A percentile compares a stretch with the other conserved stretches of the same genome.
These are phyloP conservation scores for Charadrius vociferus DNA, from an alignment of 2,113 vertebrate species.

Conservation along the genomic window DNA sequence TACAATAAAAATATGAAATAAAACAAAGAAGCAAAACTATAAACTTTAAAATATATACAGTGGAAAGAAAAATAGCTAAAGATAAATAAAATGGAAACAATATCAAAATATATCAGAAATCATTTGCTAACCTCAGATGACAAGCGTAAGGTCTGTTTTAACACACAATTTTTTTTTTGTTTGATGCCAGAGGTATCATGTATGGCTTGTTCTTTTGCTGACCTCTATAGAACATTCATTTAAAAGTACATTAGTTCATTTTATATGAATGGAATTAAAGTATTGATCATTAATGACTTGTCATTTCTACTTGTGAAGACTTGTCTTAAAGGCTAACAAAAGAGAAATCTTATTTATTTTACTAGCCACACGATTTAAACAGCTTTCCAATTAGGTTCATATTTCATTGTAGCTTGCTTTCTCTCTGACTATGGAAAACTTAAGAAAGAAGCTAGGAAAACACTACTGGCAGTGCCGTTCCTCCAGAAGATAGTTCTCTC, in stretches of 20 bases:
- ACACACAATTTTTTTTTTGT: neutral
- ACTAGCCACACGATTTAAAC: neutral
- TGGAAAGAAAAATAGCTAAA: neutral
- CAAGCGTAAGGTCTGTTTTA: constrained; percentile 5
- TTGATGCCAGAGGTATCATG: neutral
- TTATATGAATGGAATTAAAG: neutral
- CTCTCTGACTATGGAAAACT: neutral
- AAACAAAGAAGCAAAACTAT: neutral
- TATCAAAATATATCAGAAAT: constrained; percentile 23
- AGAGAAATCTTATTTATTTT: neutral
- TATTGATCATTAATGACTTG: neutral
- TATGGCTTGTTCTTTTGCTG: neutral
- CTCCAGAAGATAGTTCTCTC: neutral
- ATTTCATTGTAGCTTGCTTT: neutral
- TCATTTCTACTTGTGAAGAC: neutral
- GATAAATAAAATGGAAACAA: neutral
- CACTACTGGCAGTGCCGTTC: neutral
- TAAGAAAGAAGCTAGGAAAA: neutral
- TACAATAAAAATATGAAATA: neutral
- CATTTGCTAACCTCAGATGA: constrained; percentile 1
- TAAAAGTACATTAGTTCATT: neutral
- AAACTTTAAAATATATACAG: neutral
- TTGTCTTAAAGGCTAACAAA: neutral
- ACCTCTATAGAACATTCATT: neutral
- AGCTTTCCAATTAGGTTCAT: neutral